Evolutionary conservation across 2,888 invertebrate species (phyloP).

Genomic region (Andricus curvator): DNA sequence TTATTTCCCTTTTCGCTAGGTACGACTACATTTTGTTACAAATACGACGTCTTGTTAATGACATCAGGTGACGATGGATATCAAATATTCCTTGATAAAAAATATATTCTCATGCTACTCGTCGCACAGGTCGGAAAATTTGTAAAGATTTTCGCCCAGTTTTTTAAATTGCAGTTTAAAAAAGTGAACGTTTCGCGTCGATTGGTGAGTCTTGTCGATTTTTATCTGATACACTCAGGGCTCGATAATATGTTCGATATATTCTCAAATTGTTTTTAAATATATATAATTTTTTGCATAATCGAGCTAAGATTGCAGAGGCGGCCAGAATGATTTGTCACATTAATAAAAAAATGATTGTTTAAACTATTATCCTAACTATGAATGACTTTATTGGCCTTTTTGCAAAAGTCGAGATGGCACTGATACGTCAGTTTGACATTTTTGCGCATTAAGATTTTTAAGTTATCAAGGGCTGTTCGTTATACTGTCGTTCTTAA

Average conservation of each 20-base stretch:
- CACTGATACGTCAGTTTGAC: slow-evolving; percentile 29
- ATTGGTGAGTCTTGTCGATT: not conserved
- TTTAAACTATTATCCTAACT: slow-evolving; percentile 18
- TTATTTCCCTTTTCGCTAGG: slow-evolving; percentile 34
- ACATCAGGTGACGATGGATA: slow-evolving; percentile 41
- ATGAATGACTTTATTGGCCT: slow-evolving; percentile 12
- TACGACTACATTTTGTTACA: slow-evolving; percentile 28
- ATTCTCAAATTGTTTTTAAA: not conserved
- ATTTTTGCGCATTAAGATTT: not conserved
- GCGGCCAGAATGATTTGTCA: not conserved
- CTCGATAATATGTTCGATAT: not conserved
- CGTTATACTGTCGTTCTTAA: not conserved
- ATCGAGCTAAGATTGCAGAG: not conserved
- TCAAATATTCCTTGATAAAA: slow-evolving; percentile 43
- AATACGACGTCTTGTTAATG: slow-evolving; percentile 31
- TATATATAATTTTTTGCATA: not conserved
- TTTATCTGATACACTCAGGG: not conserved
- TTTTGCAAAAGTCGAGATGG: slow-evolving; percentile 13
- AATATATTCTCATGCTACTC: slow-evolving; percentile 42
- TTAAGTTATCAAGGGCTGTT: not conserved
- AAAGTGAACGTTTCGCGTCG: not conserved
- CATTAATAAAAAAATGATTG: slow-evolving; percentile 10
- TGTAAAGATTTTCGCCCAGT: not conserved
- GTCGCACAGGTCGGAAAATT: slow-evolving; percentile 18
- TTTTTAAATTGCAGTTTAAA: slow-evolving; percentile 8